Base-by-base conservation (phyloP, 2,888 invertebrate species). In the Hypolimnas misippus region DNA sequence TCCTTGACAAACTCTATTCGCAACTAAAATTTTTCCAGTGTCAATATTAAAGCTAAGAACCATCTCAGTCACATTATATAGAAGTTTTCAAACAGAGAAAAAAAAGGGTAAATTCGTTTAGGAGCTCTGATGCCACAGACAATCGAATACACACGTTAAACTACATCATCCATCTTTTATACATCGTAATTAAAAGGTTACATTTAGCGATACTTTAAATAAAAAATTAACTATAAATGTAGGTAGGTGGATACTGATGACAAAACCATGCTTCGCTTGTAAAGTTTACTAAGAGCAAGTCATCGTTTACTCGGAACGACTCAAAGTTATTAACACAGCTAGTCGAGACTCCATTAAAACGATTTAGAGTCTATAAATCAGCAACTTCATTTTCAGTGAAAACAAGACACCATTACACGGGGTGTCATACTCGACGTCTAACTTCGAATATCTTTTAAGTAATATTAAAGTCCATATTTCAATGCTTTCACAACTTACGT, bases 331-430 rank as follows among this genome's bases (percentile, higher is more conserved):
- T 70, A 70, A 65, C 67, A 69, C 65, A 46, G 46, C 62, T 55
- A 61, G 63, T 44, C 69, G 66, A 65, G 67, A 69, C 61, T 67
- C 68, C 68, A 72, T 72, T 71, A 70, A 64, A 59, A 61, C 70
- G 61, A 59, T 67, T 51, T 51, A 67, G 73, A 71, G 67, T 70
- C 70, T 70, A 78, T 82, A 82, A 81, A 82, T 81, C 77, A 73
- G 67, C 62, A 65, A 73, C 72, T 70, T 72, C 68, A 69, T 69
- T 67, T 66, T 54, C 61, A 63, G 38, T 40, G 64, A 62, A 63
- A 63, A 62, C 61, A 61, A 54, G 55, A 50, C 49, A 61, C 57
- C 57, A 52, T 57, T 58, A 57, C 53, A 53, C 52, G 63, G 57
- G 53, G 42, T 58, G 62, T 59, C 62, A 38, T 52, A 33, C 55